A percentile compares a stretch with the other conserved stretches of the same genome.
phyloP scores from a whole-genome alignment of 2,113 vertebrate species.

The Perognathus longimembris region DNA sequence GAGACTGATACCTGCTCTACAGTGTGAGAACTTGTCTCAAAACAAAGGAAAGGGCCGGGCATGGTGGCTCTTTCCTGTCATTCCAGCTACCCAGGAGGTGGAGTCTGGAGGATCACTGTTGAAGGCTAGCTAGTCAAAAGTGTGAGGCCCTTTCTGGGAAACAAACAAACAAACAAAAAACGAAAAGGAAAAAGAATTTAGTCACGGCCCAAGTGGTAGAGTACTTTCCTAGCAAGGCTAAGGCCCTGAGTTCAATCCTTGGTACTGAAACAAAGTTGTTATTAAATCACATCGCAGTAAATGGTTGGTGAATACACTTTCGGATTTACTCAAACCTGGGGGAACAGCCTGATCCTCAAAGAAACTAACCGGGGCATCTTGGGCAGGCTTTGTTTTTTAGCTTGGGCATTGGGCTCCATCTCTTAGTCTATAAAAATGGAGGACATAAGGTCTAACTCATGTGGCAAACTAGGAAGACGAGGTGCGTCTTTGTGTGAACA shows the following conservation, averaged over 20 bases:
- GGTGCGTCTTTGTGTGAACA: not conserved
- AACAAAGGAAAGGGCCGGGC: not conserved
- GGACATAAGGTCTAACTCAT: not conserved
- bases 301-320: not conserved
- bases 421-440: not conserved
- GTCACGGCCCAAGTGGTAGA: no score
- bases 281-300: no score
- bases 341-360: constrained; percentile 7
- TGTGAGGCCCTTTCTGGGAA: not conserved
- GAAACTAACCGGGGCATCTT: not conserved
- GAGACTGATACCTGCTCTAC: not conserved
- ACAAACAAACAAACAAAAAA: no score
- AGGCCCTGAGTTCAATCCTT: no score
- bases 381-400: not conserved
- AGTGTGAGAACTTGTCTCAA: not conserved
- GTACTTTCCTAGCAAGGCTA: no score
- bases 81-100: no score
- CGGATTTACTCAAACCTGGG: not conserved
- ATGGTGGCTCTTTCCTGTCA: no score
- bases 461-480: not conserved
- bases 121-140: no score
- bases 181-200: not conserved
- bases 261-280: no score
- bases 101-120: no score
- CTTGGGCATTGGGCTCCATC: not conserved